These are phyloP conservation scores for Leptopilina clavipes DNA, from an alignment of 1,140 invertebrate species.

Conservation along the genomic window DNA sequence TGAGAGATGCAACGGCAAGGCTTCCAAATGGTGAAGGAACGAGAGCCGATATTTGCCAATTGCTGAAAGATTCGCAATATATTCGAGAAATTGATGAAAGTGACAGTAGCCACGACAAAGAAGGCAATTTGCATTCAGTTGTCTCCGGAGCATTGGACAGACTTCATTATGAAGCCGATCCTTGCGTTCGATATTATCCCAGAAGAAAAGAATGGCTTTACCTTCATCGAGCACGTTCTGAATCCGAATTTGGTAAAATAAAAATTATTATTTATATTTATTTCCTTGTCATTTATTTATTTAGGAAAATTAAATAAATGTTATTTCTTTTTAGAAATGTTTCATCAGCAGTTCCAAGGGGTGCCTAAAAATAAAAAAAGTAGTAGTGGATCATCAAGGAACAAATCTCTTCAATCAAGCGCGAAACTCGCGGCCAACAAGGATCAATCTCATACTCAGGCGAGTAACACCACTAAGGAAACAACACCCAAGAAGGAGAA, in stretches of 20 bases:
- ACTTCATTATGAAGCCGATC: conserved; percentile 91
- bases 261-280: conserved; percentile 39
- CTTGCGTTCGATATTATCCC: conserved; percentile 92
- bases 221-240: conserved; percentile 82
- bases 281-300: conserved; percentile 12
- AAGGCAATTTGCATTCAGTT: conserved; percentile 82
- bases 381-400: conserved; percentile 67
- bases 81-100: conserved; percentile 83
- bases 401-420: conserved; percentile 62
- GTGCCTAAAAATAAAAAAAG: conserved; percentile 77
- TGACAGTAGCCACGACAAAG: conserved; percentile 71
- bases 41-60: conserved; percentile 89
- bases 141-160: conserved; percentile 92
- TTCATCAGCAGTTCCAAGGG: conserved; percentile 80
- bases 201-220: conserved; percentile 94
- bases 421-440: conserved; percentile 63
- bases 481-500: conserved; percentile 68
- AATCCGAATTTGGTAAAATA: conserved; percentile 70
- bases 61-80: conserved; percentile 90
- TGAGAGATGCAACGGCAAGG: conserved; percentile 93
- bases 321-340: conserved; percentile 68
- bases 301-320: background rate
- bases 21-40: conserved; percentile 96
- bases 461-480: conserved; percentile 68
- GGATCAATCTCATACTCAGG: conserved; percentile 66